A percentile compares a stretch with the other conserved stretches of the same genome.
Conservation (phyloP, 2,797 vertebrate genomes). For the Paguma larvata region DNA sequence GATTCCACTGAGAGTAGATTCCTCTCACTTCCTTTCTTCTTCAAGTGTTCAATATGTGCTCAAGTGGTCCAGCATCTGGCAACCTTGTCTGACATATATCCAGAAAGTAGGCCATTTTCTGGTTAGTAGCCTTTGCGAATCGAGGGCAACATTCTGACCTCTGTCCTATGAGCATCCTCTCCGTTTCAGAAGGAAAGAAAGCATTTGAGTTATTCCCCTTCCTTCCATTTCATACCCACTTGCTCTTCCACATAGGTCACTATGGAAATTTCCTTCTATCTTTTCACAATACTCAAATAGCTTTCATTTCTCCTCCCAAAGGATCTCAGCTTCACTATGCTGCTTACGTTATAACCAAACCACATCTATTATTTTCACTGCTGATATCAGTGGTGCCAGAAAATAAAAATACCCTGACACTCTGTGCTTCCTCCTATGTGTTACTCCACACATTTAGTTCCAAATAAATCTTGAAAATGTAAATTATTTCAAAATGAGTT, state of each 20-base stretch:
- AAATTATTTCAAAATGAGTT: not conserved
- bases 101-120: slow-evolving; percentile 62
- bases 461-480: not conserved
- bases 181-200: not conserved
- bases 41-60: not conserved
- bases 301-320: not conserved
- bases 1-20: not conserved
- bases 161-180: not conserved
- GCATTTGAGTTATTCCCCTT: not conserved
- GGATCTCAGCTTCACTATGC: not conserved
- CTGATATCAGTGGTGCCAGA: not conserved
- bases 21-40: slow-evolving; percentile 23
- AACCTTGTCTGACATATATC: not conserved
- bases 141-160: not conserved
- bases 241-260: not conserved
- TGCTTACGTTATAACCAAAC: slow-evolving; percentile 42
- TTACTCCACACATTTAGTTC: not conserved
- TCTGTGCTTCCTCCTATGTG: not conserved
- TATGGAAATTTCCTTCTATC: not conserved
- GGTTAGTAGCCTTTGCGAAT: not conserved
- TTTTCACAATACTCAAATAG: not conserved
- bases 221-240: not conserved
- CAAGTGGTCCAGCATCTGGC: not conserved
- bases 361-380: not conserved
- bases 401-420: not conserved